Base-by-base conservation (phyloP, 2,797 vertebrate genomes). In the Gephyroberyx darwinii region DNA sequence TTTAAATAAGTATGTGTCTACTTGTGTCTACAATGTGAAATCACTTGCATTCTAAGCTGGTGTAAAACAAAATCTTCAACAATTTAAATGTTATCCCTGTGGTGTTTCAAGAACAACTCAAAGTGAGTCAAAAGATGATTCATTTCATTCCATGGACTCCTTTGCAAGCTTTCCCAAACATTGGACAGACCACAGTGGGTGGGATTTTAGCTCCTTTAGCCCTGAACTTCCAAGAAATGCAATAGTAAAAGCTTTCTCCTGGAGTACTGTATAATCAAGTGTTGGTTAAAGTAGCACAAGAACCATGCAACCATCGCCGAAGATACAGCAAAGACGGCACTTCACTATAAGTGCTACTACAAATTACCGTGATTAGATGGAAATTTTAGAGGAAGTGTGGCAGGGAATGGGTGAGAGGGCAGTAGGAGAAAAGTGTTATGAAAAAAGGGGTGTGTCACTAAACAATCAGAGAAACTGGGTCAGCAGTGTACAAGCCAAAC, bases 401-500 rank as follows among this genome's bases (percentile, higher is more conserved):
- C 69, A 71, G 33, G 0, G 31, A 66, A 43, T 78, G 74, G 58
- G 59, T 70, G 57, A 71, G 70, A 72, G 66, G 48, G 52, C 55
- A 63, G 48, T 19, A 5, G 55, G 65, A 70, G 14, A 30, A 65
- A 77, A 67, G 72, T 67, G 68, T 58, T 70, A 41, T 71, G 53
- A 68, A 73, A 41, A 69, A 58, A 79, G 78, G 68, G 80, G 83
- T 14, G 69, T 85, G 84, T 87, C 85, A 77, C 22, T 30, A 77
- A 71, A 62, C 78, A 81, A 80, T 69, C 19, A 67, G 5, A 73
- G 54, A 85, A 91, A 87, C 60, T 88, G 74, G 83, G 88, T 90
- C 85, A 87, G 75, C 64, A 69, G 74, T 59, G 64, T 61, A 73
- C 72, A 73, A 73, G 63, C 31, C 59, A 52, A 68, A 69, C 61